Conservation (phyloP, 2,797 vertebrate genomes). For the Microhierax caerulescens region DNA sequence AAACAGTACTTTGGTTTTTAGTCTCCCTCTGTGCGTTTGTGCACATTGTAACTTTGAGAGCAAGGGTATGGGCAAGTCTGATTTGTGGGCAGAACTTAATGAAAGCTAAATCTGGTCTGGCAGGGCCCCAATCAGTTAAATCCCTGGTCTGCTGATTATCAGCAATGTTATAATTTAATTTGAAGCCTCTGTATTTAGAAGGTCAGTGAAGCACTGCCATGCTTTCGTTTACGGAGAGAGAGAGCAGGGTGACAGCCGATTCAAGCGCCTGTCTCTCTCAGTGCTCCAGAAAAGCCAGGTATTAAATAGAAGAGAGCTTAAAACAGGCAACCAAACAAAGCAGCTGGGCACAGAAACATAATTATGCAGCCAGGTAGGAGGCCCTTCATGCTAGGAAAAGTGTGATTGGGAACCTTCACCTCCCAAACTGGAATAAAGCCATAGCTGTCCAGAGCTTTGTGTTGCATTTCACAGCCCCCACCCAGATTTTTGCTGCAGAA, state of each 20-base stretch:
- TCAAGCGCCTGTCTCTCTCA: neutral
- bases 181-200: constrained; percentile 50
- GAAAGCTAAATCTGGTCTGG: constrained; percentile 58
- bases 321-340: neutral
- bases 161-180: constrained; percentile 68
- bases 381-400: neutral
- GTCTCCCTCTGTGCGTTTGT: neutral
- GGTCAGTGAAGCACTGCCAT: constrained; percentile 20
- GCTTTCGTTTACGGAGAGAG: neutral
- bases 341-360: neutral
- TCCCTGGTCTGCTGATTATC: constrained; percentile 65
- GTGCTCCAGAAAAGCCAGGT: neutral
- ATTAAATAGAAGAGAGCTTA: neutral
- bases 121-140: constrained; percentile 62
- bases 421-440: neutral
- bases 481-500: neutral
- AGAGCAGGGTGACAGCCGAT: neutral
- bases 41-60: neutral
- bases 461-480: neutral
- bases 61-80: constrained; percentile 21
- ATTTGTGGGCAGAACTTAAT: constrained; percentile 49
- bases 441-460: neutral
- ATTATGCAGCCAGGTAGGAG: neutral
- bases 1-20: constrained; percentile 33
- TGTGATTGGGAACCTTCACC: neutral